These are phyloP conservation scores for Planococcus citri DNA, from an alignment of 1,140 invertebrate species.

Conservation along the genomic window DNA sequence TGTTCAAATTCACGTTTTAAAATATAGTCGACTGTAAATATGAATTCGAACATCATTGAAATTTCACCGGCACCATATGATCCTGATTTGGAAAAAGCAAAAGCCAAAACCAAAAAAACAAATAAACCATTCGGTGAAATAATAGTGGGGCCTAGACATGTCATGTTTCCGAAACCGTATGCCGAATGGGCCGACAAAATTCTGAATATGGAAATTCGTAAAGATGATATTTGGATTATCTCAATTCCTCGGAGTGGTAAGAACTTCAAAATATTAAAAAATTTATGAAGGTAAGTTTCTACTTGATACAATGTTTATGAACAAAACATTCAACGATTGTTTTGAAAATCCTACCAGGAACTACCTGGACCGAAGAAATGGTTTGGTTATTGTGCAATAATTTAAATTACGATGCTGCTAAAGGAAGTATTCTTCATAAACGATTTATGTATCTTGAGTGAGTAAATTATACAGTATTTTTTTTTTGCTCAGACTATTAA, in stretches of 20 bases:
- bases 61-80: neutral
- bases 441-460: conserved; percentile 39
- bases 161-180: conserved; percentile 52
- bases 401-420: conserved; percentile 50
- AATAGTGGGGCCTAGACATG: conserved; percentile 50
- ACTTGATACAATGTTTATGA: neutral
- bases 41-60: neutral
- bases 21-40: neutral
- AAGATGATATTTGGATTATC: conserved; percentile 65
- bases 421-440: conserved; percentile 32
- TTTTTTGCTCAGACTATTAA: no score
- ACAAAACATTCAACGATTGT: no score
- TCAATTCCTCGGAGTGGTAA: conserved; percentile 69
- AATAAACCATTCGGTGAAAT: conserved; percentile 40
- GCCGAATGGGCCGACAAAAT: conserved; percentile 51
- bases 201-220: conserved; percentile 41
- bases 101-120: neutral
- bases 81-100: neutral
- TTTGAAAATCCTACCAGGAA: no score
- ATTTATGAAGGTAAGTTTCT: neutral
- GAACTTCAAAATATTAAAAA: conserved; percentile 22
- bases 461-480: no score
- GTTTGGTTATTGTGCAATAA: conserved; percentile 61
- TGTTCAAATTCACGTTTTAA: no score
- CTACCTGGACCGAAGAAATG: conserved; percentile 69